These are phyloP conservation scores for Litocranius walleri DNA, from an alignment of 2,113 vertebrate species.

Conservation along the genomic window DNA sequence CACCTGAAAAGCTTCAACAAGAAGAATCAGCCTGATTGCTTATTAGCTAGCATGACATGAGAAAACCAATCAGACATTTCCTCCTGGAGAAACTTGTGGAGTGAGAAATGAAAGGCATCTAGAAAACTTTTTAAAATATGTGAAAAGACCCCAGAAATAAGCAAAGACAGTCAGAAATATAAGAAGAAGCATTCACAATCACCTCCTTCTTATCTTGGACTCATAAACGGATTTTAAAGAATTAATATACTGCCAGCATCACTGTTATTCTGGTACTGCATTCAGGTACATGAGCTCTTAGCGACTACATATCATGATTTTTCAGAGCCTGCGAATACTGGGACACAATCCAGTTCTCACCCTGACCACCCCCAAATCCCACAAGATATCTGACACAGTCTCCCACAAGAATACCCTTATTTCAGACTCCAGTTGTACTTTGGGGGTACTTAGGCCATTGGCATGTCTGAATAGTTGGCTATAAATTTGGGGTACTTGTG, in stretches of 20 bases:
- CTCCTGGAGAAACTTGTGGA: background rate
- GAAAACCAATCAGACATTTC: background rate
- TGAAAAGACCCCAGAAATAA: background rate
- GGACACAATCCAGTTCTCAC: background rate
- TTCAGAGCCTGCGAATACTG: background rate
- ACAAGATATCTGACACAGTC: too few relatives aligned
- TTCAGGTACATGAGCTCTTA: background rate
- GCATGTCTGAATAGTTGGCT: background rate
- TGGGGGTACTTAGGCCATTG: rapidly evolving
- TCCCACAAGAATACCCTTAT: background rate
- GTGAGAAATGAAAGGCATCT: background rate
- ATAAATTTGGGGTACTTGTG: background rate
- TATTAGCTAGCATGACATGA: background rate
- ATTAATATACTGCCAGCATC: background rate
- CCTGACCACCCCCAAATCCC: background rate
- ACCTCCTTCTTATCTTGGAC: background rate
- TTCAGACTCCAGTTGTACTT: background rate
- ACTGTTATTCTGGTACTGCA: background rate
- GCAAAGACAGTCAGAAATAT: background rate
- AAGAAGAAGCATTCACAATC: background rate
- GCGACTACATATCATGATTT: background rate
- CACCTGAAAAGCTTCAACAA: background rate
- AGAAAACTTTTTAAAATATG: background rate
- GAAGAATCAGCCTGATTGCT: background rate
- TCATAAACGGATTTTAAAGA: background rate